Conservation (phyloP, 1,140 invertebrate species). For the Leptonema lineaticorne region DNA sequence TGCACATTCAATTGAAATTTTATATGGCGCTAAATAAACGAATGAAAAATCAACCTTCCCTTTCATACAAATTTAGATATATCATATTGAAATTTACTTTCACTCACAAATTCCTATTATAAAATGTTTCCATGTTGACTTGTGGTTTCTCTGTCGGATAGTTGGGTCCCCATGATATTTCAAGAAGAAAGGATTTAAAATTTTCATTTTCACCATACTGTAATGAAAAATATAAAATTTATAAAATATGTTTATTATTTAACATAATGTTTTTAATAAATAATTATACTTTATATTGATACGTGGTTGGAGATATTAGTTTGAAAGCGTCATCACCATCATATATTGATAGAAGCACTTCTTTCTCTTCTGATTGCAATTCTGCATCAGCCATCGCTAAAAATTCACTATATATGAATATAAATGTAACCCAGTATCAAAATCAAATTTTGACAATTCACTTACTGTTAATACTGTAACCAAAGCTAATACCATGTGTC, state of each 20-base stretch:
- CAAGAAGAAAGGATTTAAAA: slow-evolving; percentile 80
- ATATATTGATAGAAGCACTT: slow-evolving; percentile 91
- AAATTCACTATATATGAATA: no score
- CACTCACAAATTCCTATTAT: slow-evolving; percentile 90
- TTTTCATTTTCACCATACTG: slow-evolving; percentile 84
- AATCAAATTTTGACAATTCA: not conserved
- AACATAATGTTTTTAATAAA: not conserved
- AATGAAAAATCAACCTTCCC: no score
- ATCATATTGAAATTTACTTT: not conserved
- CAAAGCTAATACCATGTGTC: not conserved
- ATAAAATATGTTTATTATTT: not conserved
- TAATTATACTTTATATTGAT: slow-evolving; percentile 83
- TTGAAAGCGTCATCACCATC: slow-evolving; percentile 89
- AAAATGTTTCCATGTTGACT: slow-evolving; percentile 89
- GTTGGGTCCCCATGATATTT: slow-evolving; percentile 80
- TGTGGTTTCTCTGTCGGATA: slow-evolving; percentile 83
- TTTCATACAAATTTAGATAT: not conserved
- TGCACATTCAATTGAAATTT: no score
- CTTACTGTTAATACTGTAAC: not conserved
- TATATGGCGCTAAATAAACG: no score
- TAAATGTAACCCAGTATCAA: no score
- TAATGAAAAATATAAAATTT: slow-evolving; percentile 36
- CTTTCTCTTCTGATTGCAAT: slow-evolving; percentile 82
- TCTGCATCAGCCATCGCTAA: slow-evolving; percentile 54
- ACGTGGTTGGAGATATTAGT: slow-evolving; percentile 71